A percentile compares a stretch with the other conserved stretches of the same genome.
Conservation (phyloP, 2,797 vertebrate genomes). For the Periophthalmus magnuspinnatus region DNA sequence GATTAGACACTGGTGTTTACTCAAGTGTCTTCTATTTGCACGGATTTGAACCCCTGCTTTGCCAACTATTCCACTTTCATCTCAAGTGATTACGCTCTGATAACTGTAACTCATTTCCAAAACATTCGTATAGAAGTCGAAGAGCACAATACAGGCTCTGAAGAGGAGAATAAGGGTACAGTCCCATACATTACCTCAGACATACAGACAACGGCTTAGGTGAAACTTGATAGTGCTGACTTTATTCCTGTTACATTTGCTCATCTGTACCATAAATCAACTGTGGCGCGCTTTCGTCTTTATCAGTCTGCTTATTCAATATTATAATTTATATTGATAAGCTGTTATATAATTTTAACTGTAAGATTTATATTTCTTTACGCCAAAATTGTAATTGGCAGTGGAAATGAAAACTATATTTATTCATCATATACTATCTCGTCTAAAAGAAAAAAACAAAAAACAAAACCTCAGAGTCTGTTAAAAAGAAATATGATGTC, state of each 20-base stretch:
- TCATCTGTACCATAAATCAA: slow-evolving; percentile 10
- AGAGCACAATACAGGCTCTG: slow-evolving; percentile 9
- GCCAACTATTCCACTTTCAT: slow-evolving; percentile 52
- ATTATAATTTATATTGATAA: not conserved
- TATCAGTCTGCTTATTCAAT: not conserved
- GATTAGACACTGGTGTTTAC: slow-evolving; percentile 47
- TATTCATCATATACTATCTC: not conserved
- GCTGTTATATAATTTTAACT: not conserved
- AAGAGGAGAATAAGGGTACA: slow-evolving; percentile 16
- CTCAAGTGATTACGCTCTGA: slow-evolving; percentile 51
- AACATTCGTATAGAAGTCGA: slow-evolving; percentile 27
- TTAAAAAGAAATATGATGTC: slow-evolving; percentile 29
- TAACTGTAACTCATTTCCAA: slow-evolving; percentile 53
- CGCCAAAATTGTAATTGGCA: not conserved
- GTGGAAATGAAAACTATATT: not conserved
- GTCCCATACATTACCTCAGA: slow-evolving; percentile 19
- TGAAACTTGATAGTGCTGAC: slow-evolving; percentile 16
- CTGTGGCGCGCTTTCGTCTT: not conserved
- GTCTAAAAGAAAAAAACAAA: not conserved
- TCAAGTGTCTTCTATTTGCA: slow-evolving; percentile 59
- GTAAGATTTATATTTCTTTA: not conserved
- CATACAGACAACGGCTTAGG: slow-evolving; percentile 30
- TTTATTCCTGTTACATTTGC: slow-evolving; percentile 10
- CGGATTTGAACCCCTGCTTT: slow-evolving; percentile 27
- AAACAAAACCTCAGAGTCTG: not conserved